Evolutionary conservation across 2,888 invertebrate species (phyloP), one percentile per base, ranked within the genome.

Genomic region (Lamellibrachia satsuma): DNA sequence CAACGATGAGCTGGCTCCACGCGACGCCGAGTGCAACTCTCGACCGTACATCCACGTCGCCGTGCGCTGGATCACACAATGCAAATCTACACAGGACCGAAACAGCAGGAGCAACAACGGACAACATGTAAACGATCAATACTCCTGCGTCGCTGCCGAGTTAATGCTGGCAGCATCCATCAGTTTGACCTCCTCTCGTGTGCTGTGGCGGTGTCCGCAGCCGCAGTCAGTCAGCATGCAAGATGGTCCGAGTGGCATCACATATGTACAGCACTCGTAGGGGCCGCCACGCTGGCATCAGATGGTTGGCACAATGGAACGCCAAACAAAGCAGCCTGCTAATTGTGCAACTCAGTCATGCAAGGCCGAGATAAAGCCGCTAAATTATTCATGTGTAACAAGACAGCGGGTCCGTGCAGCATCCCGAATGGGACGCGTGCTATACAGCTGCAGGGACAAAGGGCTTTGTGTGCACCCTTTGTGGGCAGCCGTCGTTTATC

Each of bases 121-220:
- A 75, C 75, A 75, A 75, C 75, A 75, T 75, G 75, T 75, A 75
- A 75, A 75, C 75, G 75, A 75, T 75, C 75, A 75, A 75, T 75
- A 75, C 75, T 75, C 75, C 75, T 22, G 75, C 75, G 75, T 75
- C 22, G 75, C 75, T 22, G 75, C 75, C 22, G 75, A 22, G 75
- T 75, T 75, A 75, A 75, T 22, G 75, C 75, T 15, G n/a, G 75
- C n/a, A 75, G 75, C 75, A 75, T 11, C 22, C 75, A 75, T 75
- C 75, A 75, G 75, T 75, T 75, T 75, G 75, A 75, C 75, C 75
- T 75, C 75, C 75, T 60, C 60, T 60, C 60, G 15, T n/a, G 2
- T n/a, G 15, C 75, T 22, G 75, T n/a, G 75, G 75, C 22, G 75
- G 22, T 22, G 75, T 6, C 75, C 9, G 55, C 75, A 15, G 75